phyloP scores from a whole-genome alignment of 2,888 invertebrate species.

The Chrysolina oricalcia region DNA sequence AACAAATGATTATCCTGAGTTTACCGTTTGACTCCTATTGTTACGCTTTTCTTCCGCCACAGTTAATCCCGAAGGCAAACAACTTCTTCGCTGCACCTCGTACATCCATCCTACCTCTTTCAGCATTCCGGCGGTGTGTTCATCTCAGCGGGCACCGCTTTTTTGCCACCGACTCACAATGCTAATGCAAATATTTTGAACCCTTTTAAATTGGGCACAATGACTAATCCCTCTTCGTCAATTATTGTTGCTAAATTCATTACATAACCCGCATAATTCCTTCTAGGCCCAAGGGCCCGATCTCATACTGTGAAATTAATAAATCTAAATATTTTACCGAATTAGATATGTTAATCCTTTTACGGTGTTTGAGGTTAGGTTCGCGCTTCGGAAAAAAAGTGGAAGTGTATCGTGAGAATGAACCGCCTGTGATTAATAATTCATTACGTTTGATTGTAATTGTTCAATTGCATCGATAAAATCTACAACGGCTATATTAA shows the following conservation, averaged over 20 bases:
- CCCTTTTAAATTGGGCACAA: slow-evolving; percentile 56
- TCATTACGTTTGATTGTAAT: slow-evolving; percentile 38
- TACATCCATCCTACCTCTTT: slow-evolving; percentile 10
- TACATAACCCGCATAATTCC: slow-evolving; percentile 56
- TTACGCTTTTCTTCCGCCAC: not conserved
- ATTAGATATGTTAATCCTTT: slow-evolving; percentile 50
- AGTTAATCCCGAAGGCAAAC: slow-evolving; percentile 4
- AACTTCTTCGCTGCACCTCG: slow-evolving; percentile 3
- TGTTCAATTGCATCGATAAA: slow-evolving; percentile 35
- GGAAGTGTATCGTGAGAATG: slow-evolving; percentile 49
- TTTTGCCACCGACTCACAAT: slow-evolving; percentile 36
- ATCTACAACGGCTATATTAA: slow-evolving; percentile 26
- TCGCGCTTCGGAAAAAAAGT: slow-evolving; percentile 34
- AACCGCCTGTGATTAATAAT: slow-evolving; percentile 42
- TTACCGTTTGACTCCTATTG: not conserved
- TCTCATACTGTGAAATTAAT: slow-evolving; percentile 65
- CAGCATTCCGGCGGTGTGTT: slow-evolving; percentile 34
- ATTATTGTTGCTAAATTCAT: slow-evolving; percentile 48
- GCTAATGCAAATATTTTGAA: slow-evolving; percentile 55
- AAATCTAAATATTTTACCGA: slow-evolving; percentile 64
- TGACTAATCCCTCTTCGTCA: slow-evolving; percentile 36
- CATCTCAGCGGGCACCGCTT: slow-evolving; percentile 38
- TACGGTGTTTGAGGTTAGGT: slow-evolving; percentile 43
- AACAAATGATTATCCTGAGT: not conserved
- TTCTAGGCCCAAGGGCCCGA: slow-evolving; percentile 48